Percentiles rank a stretch among this genome's conserved stretches.
Evolutionary conservation across 1,140 invertebrate species (phyloP).

Genomic region (Scaptomyza graminum): DNA sequence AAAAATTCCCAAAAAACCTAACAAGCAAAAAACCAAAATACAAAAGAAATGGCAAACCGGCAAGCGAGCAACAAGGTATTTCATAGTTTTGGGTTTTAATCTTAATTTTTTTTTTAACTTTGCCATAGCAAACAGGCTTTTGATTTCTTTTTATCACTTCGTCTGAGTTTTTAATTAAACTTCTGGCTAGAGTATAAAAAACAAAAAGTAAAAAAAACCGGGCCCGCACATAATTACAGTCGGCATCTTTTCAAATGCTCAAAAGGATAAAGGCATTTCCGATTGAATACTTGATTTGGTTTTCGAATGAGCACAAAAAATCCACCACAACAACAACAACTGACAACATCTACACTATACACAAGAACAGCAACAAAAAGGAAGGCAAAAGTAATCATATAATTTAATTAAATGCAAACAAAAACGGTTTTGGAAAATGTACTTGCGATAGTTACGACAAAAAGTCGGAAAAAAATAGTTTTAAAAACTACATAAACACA

Average conservation of each 20-base stretch:
- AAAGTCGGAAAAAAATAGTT: constrained; percentile 71
- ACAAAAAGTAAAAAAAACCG: constrained; percentile 35
- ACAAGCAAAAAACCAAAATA: not conserved
- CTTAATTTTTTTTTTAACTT: constrained; percentile 17
- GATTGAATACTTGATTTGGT: constrained; percentile 29
- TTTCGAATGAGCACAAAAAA: not conserved
- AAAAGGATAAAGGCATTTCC: constrained; percentile 16
- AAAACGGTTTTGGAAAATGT: constrained; percentile 83
- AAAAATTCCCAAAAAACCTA: constrained; percentile 13
- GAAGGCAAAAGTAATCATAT: constrained; percentile 71
- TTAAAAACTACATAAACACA: constrained; percentile 74
- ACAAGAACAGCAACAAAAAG: constrained; percentile 38
- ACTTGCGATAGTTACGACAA: constrained; percentile 79
- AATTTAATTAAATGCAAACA: constrained; percentile 83
- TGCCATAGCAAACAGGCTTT: constrained; percentile 62
- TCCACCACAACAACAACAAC: constrained; percentile 23
- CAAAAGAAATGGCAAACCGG: constrained; percentile 18
- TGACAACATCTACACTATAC: constrained; percentile 29
- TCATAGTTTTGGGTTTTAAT: constrained; percentile 45
- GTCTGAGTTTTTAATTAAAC: constrained; percentile 73
- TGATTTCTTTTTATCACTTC: constrained; percentile 45
- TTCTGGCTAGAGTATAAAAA: constrained; percentile 38
- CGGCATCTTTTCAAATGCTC: constrained; percentile 17
- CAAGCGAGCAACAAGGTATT: constrained; percentile 61
- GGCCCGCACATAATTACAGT: constrained; percentile 25